Percentiles rank a stretch among this genome's conserved stretches.
Conservation (phyloP, 2,113 vertebrate species). For the Stomatorhinus ivindoensis region DNA sequence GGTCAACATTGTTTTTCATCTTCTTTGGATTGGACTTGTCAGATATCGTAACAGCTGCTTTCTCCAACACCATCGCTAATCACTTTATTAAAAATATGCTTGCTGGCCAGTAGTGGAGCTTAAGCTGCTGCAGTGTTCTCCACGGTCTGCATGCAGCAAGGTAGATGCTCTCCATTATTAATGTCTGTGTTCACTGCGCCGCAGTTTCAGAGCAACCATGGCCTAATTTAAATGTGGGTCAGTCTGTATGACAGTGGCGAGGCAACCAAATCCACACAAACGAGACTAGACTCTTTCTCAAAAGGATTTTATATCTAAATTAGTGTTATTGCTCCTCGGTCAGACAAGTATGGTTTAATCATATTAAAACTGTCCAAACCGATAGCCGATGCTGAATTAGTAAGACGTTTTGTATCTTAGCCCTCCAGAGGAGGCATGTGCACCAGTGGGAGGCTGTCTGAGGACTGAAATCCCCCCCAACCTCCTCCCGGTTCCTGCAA, state of each 20-base stretch:
- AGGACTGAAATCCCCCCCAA: neutral
- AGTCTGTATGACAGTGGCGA: neutral
- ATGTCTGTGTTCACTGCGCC: neutral
- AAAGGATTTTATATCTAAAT: neutral
- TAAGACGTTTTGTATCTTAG: neutral
- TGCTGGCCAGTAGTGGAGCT: constrained; percentile 49
- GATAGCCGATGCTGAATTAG: neutral
- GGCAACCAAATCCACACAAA: neutral
- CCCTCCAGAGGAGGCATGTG: neutral
- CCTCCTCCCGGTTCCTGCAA: neutral
- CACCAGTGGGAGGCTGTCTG: neutral
- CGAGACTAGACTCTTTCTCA: neutral
- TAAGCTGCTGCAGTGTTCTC: constrained; percentile 49
- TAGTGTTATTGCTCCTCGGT: neutral
- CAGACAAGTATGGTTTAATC: neutral
- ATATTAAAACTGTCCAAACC: neutral
- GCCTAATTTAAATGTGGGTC: neutral
- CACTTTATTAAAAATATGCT: constrained; percentile 60
- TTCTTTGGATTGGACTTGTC: constrained; percentile 53
- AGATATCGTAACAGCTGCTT: constrained; percentile 60
- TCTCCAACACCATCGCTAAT: constrained; percentile 59
- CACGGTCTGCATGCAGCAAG: constrained; percentile 29
- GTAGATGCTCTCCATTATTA: neutral
- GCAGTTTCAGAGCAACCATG: too few species aligned
- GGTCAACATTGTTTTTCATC: neutral